Base-by-base conservation (phyloP, 2,797 vertebrate species). In the Botia kubotai region DNA sequence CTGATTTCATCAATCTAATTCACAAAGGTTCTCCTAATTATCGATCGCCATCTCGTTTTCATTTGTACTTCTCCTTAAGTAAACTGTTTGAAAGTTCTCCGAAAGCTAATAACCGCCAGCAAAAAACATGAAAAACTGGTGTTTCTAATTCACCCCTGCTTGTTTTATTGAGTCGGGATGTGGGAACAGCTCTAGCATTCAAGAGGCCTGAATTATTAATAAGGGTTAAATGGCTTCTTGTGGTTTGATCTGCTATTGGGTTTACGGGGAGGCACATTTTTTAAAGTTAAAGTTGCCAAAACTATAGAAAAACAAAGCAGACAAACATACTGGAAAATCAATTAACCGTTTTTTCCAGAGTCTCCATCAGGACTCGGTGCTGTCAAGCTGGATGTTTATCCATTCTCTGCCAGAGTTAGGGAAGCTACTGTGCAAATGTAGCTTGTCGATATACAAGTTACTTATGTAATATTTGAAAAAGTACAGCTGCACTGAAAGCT, bases 221-320 rank as follows among this genome's bases (percentile, higher is more conserved):
- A 48, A 80, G 74, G 68, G 72, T 84, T 79, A 85, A 87, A 80
- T 81, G 13, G 79, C 66, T 79, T 36, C 74, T 82, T 66, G 76
- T 72, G 67, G n/a, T 75, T 84, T 75, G 83, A 82, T 85, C 79
- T 83, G 52, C 86, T 79, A 80, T 52, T 82, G 75, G 21, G 63
- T 58, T 82, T 76, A 80, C 81, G 80, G 72, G 70, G 10, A 57
- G 72, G 75, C 83, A 73, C 69, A 36, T 68, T 70, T 84, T 26
- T 57, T 73, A 23, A 75, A 69, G 86, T 77, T 84, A 39, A 84
- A 69, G 82, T 63, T 72, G 60, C 52, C 43, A 39, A 58, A 74
- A 33, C 65, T 46, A 72, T 46, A 82, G 57, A 82, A 84, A 71
- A 79, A 85, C 79, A 85, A 77, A 43, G 33, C 53, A 58, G 36